Conservation (phyloP, 1,140 invertebrate species). For the Nylanderia fulva region DNA sequence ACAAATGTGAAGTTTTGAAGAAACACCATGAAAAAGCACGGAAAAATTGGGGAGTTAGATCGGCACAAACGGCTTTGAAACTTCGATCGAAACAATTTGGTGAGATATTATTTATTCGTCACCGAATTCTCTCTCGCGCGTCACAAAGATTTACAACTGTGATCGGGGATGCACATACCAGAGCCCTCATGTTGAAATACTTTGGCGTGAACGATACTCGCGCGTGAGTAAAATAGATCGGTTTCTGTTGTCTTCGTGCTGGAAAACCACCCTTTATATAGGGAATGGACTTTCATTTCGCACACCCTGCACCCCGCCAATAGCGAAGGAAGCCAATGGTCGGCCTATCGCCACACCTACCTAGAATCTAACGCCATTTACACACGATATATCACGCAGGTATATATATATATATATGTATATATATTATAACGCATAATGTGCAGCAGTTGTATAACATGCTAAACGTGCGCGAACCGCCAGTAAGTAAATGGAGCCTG, state of each 20-base stretch:
- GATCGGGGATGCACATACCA: slow-evolving; percentile 80
- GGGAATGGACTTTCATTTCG: slow-evolving; percentile 85
- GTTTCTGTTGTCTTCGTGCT: slow-evolving; percentile 76
- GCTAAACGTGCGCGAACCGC: slow-evolving; percentile 71
- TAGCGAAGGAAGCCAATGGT: slow-evolving; percentile 79
- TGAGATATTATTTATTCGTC: not conserved
- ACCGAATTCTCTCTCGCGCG: not conserved
- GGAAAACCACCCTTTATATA: slow-evolving; percentile 86
- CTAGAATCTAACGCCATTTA: slow-evolving; percentile 78
- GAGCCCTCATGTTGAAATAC: slow-evolving; percentile 81
- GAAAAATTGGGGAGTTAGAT: not conserved
- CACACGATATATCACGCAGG: slow-evolving; percentile 74
- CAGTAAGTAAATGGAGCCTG: slow-evolving; percentile 68
- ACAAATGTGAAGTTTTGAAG: not conserved
- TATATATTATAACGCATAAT: slow-evolving; percentile 81
- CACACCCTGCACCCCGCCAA: slow-evolving; percentile 79
- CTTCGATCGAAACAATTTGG: not conserved
- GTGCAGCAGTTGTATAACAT: slow-evolving; percentile 81
- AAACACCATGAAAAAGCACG: not conserved
- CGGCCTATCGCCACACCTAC: slow-evolving; percentile 84
- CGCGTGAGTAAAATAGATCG: slow-evolving; percentile 76
- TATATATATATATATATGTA: slow-evolving; percentile 68
- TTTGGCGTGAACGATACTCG: slow-evolving; percentile 68
- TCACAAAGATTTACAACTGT: slow-evolving; percentile 1
- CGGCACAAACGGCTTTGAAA: not conserved